Base-by-base conservation (phyloP, 2,113 vertebrate species). In the Cyanoderma ruficeps region DNA sequence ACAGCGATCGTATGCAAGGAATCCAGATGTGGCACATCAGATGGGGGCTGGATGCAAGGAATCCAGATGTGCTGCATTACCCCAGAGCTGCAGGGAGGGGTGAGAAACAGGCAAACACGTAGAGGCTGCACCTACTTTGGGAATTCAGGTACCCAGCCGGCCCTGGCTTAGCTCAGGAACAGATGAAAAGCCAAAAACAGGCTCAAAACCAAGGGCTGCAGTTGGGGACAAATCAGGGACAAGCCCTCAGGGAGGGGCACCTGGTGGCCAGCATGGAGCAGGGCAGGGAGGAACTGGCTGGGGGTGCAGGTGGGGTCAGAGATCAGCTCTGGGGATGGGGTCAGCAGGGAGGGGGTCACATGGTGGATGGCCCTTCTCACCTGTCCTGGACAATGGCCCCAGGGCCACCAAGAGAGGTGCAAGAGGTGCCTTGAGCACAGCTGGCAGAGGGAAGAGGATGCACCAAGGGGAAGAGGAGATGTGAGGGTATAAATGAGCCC, bases 21-120 rank as follows among this genome's bases (percentile, higher is more conserved):
- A 95, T 96, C 96, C 95, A 97, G 91, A 96, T 96, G 95, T 83
- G 75, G 84, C 87, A 94, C 87, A 85, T 83, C 87, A 75, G 70
- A 49, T 31, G 39, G 57, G 37, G 78, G 35, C 61, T 87, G 89
- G 68, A 33, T 46, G 35, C 63, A 60, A 83, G 79, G 63, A 55
- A 60, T 42, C 88, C 96, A 93, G 94, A 97, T 94, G 88, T 56
- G 72, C 78, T 74, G 89, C 16, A 0, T 84, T 84, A 75, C 15
- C 74, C 69, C 1, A 1, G 53, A 75, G 63, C 74, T 60, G 65
- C 61, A n/a, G 22, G 49, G 35, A 85, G 31, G 69, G 69, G 33
- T 76, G 57, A 89, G 78, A 39, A 89, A 55, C 31, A 60, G 65
- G 81, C 35, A 68, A 35, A 57, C 39, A 52, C 0, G 0, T 13